Conservation (phyloP, 2,888 invertebrate genomes). For the Tinea semifulvella region DNA sequence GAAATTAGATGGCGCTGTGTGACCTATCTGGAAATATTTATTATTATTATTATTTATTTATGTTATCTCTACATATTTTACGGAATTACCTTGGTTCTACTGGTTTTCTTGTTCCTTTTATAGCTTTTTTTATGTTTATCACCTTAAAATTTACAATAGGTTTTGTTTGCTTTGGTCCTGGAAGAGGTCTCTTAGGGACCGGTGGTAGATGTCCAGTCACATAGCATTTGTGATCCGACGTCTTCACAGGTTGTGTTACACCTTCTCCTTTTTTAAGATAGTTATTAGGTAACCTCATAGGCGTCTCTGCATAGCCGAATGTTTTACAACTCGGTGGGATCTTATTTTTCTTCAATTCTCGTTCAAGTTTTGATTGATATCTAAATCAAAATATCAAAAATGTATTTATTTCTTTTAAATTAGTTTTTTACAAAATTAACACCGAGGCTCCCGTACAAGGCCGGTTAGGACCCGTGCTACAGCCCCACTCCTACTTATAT, state of each 20-base stretch:
- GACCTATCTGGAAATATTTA: too few species aligned
- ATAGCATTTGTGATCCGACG: constrained; percentile 42
- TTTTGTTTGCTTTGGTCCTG: constrained; percentile 35
- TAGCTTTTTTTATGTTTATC: constrained; percentile 68
- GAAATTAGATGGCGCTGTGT: too few species aligned
- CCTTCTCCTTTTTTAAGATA: constrained; percentile 72
- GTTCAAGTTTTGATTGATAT: constrained; percentile 60
- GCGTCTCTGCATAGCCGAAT: constrained; percentile 74
- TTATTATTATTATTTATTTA: too few species aligned
- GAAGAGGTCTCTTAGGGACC: constrained; percentile 47
- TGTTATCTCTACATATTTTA: too few species aligned
- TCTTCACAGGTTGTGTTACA: constrained; percentile 44
- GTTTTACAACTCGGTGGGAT: constrained; percentile 61
- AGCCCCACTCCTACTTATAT: too few species aligned
- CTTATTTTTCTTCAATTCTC: constrained; percentile 51
- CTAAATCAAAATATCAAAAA: constrained; percentile 26
- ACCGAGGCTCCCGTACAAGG: too few species aligned
- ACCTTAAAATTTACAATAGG: constrained; percentile 62
- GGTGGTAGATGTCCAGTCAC: constrained; percentile 51
- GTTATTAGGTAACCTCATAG: constrained; percentile 64
- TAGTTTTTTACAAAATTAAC: too few species aligned
- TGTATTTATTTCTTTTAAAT: too few species aligned
- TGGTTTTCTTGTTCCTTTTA: constrained; percentile 60
- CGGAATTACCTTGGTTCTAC: constrained; percentile 64
- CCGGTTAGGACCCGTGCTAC: too few species aligned